phyloP scores from a whole-genome alignment of 2,113 vertebrate species.

The Bombycilla garrulus region DNA sequence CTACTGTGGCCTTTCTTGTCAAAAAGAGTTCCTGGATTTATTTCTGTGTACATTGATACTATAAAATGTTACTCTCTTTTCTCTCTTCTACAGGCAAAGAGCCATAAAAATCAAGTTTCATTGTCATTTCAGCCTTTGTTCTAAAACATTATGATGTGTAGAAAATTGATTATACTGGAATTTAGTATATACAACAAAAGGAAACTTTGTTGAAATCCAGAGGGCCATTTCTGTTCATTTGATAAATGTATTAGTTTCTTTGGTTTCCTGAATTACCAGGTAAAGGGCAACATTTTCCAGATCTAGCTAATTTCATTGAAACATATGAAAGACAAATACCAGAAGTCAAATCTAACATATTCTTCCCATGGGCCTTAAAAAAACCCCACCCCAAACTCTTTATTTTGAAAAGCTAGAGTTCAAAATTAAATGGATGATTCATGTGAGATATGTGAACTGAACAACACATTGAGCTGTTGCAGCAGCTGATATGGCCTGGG shows the following conservation, averaged over 20 bases:
- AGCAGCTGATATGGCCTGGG: conserved; percentile 36
- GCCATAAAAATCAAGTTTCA: conserved; percentile 41
- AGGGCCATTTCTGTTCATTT: conserved; percentile 59
- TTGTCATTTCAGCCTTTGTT: conserved; percentile 52
- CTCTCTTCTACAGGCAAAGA: conserved; percentile 11
- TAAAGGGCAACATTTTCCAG: conserved; percentile 74
- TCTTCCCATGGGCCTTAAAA: conserved; percentile 62
- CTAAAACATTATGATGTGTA: conserved; percentile 54
- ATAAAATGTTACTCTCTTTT: conserved; percentile 40
- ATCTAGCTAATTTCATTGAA: conserved; percentile 70
- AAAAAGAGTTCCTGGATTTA: conserved; percentile 42
- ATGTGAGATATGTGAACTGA: conserved; percentile 32
- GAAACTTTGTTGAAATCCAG: conserved; percentile 63
- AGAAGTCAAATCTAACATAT: conserved; percentile 70
- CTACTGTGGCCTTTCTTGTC: conserved; percentile 18
- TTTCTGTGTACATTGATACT: conserved; percentile 27
- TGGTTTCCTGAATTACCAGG: conserved; percentile 74
- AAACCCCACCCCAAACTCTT: background rate
- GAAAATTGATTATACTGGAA: conserved; percentile 62
- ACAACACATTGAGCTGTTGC: conserved; percentile 24
- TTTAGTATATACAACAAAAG: conserved; percentile 31
- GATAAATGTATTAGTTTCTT: conserved; percentile 71
- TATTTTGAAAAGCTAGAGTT: conserved; percentile 63
- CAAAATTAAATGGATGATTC: conserved; percentile 67
- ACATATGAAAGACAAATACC: conserved; percentile 74